Percentiles rank a stretch among this genome's conserved stretches.
Conservation (phyloP, 2,888 invertebrate species). For the Drosophila vallismaia region DNA sequence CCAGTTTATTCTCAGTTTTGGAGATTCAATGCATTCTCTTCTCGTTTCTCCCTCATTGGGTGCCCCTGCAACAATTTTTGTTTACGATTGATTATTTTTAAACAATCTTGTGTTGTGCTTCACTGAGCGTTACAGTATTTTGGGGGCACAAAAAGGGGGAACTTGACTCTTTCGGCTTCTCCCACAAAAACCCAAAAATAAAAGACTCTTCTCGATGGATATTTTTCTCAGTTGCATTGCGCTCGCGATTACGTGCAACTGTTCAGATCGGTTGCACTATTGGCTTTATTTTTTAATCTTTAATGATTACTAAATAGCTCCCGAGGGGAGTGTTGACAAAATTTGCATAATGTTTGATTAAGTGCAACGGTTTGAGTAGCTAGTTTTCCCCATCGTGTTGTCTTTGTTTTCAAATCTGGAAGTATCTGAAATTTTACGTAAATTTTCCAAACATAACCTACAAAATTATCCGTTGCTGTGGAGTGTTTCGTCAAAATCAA, state of each 20-base stretch:
- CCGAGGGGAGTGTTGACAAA: constrained; percentile 14
- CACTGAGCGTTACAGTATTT: constrained; percentile 54
- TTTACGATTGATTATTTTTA: constrained; percentile 53
- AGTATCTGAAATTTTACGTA: constrained; percentile 66
- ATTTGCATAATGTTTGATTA: constrained; percentile 42
- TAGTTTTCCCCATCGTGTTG: constrained; percentile 43
- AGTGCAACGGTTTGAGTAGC: constrained; percentile 10
- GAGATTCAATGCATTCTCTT: constrained; percentile 3
- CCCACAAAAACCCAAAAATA: constrained; percentile 59
- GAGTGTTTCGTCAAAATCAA: neutral
- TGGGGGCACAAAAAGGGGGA: constrained; percentile 13
- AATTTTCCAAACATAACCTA: constrained; percentile 72
- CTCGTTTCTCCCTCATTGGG: neutral
- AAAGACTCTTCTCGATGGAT: constrained; percentile 45
- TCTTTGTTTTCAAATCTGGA: constrained; percentile 40
- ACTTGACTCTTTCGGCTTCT: constrained; percentile 17
- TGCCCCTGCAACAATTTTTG: constrained; percentile 33
- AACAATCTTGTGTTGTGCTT: constrained; percentile 53
- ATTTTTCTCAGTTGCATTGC: constrained; percentile 71
- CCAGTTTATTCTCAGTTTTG: constrained; percentile 5
- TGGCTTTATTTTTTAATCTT: constrained; percentile 9
- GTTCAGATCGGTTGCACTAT: constrained; percentile 58
- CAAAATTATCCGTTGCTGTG: constrained; percentile 31
- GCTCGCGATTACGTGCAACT: constrained; percentile 71
- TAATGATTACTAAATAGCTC: constrained; percentile 2